These are phyloP conservation scores for Drosophila melanica DNA, from an alignment of 1,140 invertebrate genomes.

Conservation along the genomic window DNA sequence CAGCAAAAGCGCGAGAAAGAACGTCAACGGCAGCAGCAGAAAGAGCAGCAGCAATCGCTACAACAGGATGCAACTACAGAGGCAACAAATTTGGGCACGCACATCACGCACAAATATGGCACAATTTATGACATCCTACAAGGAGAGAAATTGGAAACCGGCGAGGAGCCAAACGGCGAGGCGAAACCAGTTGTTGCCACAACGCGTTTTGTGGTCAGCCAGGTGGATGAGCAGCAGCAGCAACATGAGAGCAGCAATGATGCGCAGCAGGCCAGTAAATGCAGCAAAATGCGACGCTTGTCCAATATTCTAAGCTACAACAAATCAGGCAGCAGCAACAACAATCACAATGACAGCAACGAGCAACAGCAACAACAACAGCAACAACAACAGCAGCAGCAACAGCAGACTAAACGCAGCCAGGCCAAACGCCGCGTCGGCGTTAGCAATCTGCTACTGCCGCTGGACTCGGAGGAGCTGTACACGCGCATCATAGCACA, in stretches of 20 bases:
- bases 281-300: constrained; percentile 79
- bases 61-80: constrained; percentile 10
- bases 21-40: constrained; percentile 23
- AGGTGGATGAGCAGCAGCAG: constrained; percentile 65
- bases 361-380: constrained; percentile 19
- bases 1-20: constrained; percentile 48
- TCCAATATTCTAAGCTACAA: constrained; percentile 80
- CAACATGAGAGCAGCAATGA: constrained; percentile 1
- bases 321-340: constrained; percentile 33
- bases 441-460: constrained; percentile 71
- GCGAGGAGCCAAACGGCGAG: constrained; percentile 19
- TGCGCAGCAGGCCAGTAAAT: constrained; percentile 50
- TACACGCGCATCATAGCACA: constrained; percentile 79
- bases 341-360: constrained; percentile 11
- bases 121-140: constrained; percentile 83
- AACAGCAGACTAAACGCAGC: constrained; percentile 43
- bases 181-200: constrained; percentile 45
- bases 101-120: constrained; percentile 72
- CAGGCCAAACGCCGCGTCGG: constrained; percentile 70
- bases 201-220: constrained; percentile 78
- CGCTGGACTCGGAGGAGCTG: constrained; percentile 78
- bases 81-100: constrained; percentile 45
- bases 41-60: constrained; percentile 24
- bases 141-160: constrained; percentile 68
- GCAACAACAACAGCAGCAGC: constrained; percentile 27